Conservation (phyloP, 2,888 invertebrate species). For the Latheticus oryzae region DNA sequence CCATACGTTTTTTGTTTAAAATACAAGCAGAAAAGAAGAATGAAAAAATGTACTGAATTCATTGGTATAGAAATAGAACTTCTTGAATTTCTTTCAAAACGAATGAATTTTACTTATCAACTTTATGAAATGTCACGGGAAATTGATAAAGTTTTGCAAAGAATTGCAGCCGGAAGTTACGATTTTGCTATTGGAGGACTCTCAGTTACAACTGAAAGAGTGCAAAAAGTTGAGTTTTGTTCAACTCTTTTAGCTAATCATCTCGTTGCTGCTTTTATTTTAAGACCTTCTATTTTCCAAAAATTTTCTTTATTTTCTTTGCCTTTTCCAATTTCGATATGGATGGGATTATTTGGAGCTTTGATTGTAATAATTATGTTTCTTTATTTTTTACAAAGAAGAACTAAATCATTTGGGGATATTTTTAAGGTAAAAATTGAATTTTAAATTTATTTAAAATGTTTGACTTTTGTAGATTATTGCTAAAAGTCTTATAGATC, state of each 20-base stretch:
- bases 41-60: not conserved
- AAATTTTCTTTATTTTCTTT: not conserved
- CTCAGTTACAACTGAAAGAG: not conserved
- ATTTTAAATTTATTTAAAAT: not conserved
- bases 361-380: not conserved
- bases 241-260: too few species aligned
- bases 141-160: not conserved
- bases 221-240: too few species aligned
- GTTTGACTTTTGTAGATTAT: not conserved
- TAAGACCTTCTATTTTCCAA: too few species aligned
- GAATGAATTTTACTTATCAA: slow-evolving; percentile 4
- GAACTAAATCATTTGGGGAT: not conserved
- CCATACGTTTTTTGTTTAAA: slow-evolving; percentile 12
- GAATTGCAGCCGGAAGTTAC: not conserved
- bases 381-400: not conserved
- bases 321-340: not conserved
- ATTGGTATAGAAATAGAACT: not conserved
- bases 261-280: too few species aligned
- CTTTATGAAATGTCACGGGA: not conserved
- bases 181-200: slow-evolving; percentile 22
- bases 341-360: not conserved
- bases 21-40: too few species aligned
- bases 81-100: not conserved
- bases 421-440: not conserved
- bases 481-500: slow-evolving; percentile 3